Evolutionary conservation across 2,888 invertebrate genomes (phyloP).

Genomic region (Rhagonycha lutea): DNA sequence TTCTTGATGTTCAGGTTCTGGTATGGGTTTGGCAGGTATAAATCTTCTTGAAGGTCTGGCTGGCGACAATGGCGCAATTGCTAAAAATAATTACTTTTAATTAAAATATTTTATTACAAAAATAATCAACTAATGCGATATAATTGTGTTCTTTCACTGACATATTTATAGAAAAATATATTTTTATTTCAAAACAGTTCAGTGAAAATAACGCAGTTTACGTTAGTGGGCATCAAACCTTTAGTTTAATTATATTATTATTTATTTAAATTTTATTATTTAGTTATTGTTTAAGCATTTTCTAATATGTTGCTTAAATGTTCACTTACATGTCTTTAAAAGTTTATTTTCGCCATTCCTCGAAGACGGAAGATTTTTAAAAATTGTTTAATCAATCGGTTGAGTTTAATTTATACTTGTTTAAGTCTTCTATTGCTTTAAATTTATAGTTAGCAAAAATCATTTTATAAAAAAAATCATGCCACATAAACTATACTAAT

Average conservation of each 20-base stretch:
- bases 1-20: constrained; percentile 58
- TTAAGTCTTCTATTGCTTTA: constrained; percentile 27
- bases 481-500: constrained; percentile 17
- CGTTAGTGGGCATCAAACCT: background rate
- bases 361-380: constrained; percentile 9
- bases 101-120: background rate
- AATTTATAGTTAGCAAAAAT: constrained; percentile 29
- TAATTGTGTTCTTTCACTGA: background rate
- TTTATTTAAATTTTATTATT: constrained; percentile 25
- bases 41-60: constrained; percentile 72
- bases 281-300: constrained; percentile 33
- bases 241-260: background rate
- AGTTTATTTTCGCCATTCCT: constrained; percentile 8
- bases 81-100: background rate
- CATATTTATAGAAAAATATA: background rate
- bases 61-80: constrained; percentile 59
- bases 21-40: constrained; percentile 62
- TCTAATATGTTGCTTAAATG: constrained; percentile 26
- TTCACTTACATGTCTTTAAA: constrained; percentile 32
- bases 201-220: background rate
- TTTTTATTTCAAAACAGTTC: background rate
- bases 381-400: constrained; percentile 16
- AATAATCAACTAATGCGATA: background rate
- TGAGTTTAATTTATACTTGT: constrained; percentile 32
- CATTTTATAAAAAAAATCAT: constrained; percentile 25